A percentile compares a stretch with the other conserved stretches of the same genome.
These are phyloP conservation scores for Brenthis daphne DNA, from an alignment of 2,888 invertebrate species.

Conservation along the genomic window DNA sequence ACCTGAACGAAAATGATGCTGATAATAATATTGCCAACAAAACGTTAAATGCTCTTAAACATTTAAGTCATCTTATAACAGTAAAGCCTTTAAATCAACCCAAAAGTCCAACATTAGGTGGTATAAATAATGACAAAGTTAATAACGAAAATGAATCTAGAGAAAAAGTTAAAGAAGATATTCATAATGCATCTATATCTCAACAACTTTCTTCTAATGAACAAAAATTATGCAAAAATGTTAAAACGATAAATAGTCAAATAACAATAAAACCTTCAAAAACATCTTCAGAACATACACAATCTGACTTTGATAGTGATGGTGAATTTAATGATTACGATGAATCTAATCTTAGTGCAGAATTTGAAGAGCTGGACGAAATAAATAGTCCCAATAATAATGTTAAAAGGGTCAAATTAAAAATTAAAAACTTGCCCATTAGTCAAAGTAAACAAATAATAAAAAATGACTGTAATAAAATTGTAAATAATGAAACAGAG, in stretches of 20 bases:
- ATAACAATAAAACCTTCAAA: conserved; percentile 53
- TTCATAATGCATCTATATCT: conserved; percentile 15
- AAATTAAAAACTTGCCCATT: conserved; percentile 20
- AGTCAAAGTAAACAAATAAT: conserved; percentile 3
- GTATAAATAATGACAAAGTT: conserved; percentile 16
- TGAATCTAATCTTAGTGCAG: conserved; percentile 29
- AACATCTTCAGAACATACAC: conserved; percentile 35
- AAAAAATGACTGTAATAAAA: conserved; percentile 11
- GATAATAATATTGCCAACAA: conserved; percentile 34
- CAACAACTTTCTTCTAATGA: conserved; percentile 19
- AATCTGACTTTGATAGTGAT: conserved; percentile 38
- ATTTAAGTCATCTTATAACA: conserved; percentile 60
- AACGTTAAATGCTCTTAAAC: conserved; percentile 57
- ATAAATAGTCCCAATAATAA: conserved; percentile 25
- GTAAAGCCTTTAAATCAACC: conserved; percentile 56
- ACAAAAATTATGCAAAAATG: conserved; percentile 40
- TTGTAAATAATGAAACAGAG: conserved; percentile 8
- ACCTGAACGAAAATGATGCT: conserved; percentile 23
- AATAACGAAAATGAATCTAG: conserved; percentile 20
- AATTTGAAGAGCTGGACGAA: conserved; percentile 27
- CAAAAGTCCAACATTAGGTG: conserved; percentile 16
- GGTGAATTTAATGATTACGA: conserved; percentile 30
- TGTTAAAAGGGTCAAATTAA: conserved; percentile 25
- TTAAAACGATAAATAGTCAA: conserved; percentile 51
- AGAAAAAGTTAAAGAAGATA: background rate